These are phyloP conservation scores for Phengaris arion DNA, from an alignment of 2,888 invertebrate genomes.

Conservation along the genomic window DNA sequence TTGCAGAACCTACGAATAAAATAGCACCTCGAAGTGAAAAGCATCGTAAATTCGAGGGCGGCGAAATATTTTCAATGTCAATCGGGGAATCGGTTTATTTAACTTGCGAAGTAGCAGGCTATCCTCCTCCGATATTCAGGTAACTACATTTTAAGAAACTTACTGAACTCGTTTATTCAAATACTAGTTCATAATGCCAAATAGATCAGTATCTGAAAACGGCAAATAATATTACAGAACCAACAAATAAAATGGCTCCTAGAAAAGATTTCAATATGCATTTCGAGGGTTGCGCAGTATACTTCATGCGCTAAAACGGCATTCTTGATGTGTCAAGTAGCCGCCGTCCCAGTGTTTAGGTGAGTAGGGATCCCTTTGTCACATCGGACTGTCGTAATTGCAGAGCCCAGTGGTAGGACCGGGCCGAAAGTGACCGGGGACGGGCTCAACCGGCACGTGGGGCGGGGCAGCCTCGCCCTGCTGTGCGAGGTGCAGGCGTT, in stretches of 20 bases:
- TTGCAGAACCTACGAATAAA: constrained; percentile 85
- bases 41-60: constrained; percentile 61
- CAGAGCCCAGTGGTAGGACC: constrained; percentile 86
- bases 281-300: constrained; percentile 83
- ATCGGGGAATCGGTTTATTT: constrained; percentile 61
- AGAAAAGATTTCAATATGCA: constrained; percentile 79
- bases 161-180: background rate
- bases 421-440: constrained; percentile 83
- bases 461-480: constrained; percentile 78
- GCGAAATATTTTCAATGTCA: constrained; percentile 67
- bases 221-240: constrained; percentile 56
- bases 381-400: constrained; percentile 55
- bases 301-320: constrained; percentile 75
- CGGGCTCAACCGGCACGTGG: constrained; percentile 79
- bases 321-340: constrained; percentile 83
- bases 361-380: constrained; percentile 71
- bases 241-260: constrained; percentile 82
- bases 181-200: background rate
- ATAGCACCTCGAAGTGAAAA: constrained; percentile 80
- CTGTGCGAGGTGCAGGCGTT: constrained; percentile 89
- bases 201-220: background rate
- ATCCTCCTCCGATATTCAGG: constrained; percentile 76
- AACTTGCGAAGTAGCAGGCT: constrained; percentile 77
- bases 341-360: constrained; percentile 85
- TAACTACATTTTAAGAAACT: constrained; percentile 45